phyloP scores from a whole-genome alignment of 1,140 invertebrate species.

The Drosophila parvula region DNA sequence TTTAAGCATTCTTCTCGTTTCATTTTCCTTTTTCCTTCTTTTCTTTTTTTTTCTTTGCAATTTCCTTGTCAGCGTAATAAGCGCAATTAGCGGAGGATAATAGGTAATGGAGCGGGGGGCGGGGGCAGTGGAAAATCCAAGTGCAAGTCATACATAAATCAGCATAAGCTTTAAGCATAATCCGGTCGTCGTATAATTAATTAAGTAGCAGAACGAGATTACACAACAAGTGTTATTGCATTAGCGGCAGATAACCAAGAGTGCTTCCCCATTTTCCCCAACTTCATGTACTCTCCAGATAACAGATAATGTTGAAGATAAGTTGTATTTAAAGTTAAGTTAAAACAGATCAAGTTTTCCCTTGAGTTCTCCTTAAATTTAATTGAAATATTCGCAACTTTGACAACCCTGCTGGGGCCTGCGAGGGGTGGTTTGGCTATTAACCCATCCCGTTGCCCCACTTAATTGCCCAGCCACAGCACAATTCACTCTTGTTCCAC shows the following conservation, averaged over 20 bases:
- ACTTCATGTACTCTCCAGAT: background rate
- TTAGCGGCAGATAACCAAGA: background rate
- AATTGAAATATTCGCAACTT: background rate
- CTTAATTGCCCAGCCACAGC: conserved; percentile 19
- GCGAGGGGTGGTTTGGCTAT: background rate
- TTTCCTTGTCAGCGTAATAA: conserved; percentile 59
- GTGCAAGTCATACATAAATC: conserved; percentile 34
- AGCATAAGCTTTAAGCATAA: conserved; percentile 9
- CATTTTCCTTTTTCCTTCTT: too few species aligned
- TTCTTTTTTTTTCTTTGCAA: conserved; percentile 13
- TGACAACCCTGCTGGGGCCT: conserved; percentile 10
- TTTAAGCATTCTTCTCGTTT: background rate
- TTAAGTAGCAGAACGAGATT: conserved; percentile 2
- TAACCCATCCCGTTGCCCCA: background rate
- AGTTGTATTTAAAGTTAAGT: too few species aligned
- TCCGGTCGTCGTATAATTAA: conserved; percentile 16
- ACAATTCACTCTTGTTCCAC: conserved; percentile 3
- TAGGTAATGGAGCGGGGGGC: background rate
- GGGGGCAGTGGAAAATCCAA: conserved; percentile 6
- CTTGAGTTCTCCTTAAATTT: too few species aligned
- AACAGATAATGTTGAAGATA: background rate
- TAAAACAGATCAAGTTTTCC: too few species aligned
- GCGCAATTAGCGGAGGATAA: conserved; percentile 60
- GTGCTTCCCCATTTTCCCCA: background rate
- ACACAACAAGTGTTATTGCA: conserved; percentile 7